These are phyloP conservation scores for Penaeus indicus DNA, from an alignment of 1,140 invertebrate species.

Conservation along the genomic window DNA sequence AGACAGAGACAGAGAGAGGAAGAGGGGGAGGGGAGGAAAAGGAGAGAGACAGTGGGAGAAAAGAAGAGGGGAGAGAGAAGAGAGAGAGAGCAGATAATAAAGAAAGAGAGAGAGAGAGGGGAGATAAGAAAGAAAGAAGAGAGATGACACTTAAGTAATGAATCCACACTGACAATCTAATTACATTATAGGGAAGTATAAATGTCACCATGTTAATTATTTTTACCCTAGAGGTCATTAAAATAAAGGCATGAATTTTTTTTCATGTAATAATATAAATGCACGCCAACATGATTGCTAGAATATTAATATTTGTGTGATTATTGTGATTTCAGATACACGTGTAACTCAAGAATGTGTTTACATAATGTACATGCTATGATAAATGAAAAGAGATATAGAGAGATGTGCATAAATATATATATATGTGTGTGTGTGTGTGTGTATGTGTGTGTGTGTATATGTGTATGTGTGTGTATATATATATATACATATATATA, in stretches of 20 bases:
- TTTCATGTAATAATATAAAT: too few relatives aligned
- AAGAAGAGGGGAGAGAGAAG: not conserved
- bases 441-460: slow-evolving; percentile 14
- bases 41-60: slow-evolving; percentile 11
- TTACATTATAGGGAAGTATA: not conserved
- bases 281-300: too few relatives aligned
- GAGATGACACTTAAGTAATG: not conserved
- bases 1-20: too few relatives aligned
- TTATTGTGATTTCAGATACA: not conserved
- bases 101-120: too few relatives aligned
- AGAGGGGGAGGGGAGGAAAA: too few relatives aligned
- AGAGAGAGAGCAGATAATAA: not conserved
- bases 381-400: not conserved
- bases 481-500: not conserved
- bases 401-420: not conserved
- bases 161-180: too few relatives aligned
- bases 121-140: not conserved
- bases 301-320: too few relatives aligned
- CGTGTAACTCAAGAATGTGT: not conserved
- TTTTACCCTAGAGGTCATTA: too few relatives aligned
- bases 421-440: slow-evolving; percentile 14
- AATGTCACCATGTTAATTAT: not conserved
- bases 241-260: too few relatives aligned
- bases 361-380: too few relatives aligned
- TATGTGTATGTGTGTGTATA: too few relatives aligned